Evolutionary conservation across 1,140 invertebrate genomes (phyloP).

Genomic region (Panagrolaimus sp.): DNA sequence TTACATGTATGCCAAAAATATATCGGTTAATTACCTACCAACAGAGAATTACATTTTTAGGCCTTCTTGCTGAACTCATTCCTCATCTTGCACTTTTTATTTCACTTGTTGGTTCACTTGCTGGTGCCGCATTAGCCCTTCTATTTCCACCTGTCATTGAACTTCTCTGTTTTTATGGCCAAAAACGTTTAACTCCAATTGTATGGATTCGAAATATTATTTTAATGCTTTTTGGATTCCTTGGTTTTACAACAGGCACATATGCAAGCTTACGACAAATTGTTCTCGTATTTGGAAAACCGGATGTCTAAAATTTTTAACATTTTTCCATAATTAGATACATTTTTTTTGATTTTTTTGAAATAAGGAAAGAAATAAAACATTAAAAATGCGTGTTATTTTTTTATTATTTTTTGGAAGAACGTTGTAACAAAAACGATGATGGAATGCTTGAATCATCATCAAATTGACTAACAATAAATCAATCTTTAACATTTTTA

Average conservation of each 20-base stretch:
- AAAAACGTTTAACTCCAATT: constrained; percentile 25
- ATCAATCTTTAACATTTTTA: too few species aligned
- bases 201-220: constrained; percentile 41
- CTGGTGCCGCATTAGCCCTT: constrained; percentile 51
- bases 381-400: too few species aligned
- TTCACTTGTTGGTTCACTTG: constrained; percentile 53
- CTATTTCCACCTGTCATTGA: constrained; percentile 58
- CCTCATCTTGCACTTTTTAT: constrained; percentile 57
- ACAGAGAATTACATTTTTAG: constrained; percentile 27
- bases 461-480: too few species aligned
- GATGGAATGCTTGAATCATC: too few species aligned
- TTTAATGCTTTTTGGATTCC: constrained; percentile 35
- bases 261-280: constrained; percentile 31
- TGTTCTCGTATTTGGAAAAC: constrained; percentile 1
- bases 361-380: too few species aligned
- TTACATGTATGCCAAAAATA: constrained; percentile 41
- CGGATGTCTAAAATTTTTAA: not conserved
- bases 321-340: too few species aligned
- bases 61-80: constrained; percentile 50
- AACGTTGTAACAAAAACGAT: too few species aligned
- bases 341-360: too few species aligned
- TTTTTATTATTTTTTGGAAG: too few species aligned
- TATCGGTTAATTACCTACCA: not conserved
- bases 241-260: constrained; percentile 46
- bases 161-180: constrained; percentile 44